Evolutionary conservation across 2,888 invertebrate species (phyloP), one percentile per base, ranked within the genome.

Genomic region (Cataglyphis albicans): DNA sequence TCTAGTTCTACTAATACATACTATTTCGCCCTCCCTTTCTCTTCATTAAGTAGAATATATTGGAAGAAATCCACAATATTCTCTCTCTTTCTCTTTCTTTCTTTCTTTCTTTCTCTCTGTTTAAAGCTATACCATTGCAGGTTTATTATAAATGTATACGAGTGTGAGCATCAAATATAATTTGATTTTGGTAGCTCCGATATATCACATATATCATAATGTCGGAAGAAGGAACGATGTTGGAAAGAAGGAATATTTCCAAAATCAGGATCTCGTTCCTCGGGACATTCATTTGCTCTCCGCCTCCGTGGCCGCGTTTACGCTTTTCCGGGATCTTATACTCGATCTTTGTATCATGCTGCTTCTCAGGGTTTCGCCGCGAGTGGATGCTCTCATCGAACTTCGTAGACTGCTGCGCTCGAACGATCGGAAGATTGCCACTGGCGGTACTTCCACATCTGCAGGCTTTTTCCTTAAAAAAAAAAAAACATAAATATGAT

Each of bases 361-460:
- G 82, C 96, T 97, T 5, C 97, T 96, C 75, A 96, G 95, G 2
- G 96, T 95, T 93, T 97, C 97, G 0, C 97, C 97, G 21, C 97
- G 95, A 29, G 96, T 95, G 0, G 96, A 96, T 0, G 96, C 96
- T 78, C 96, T 95, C 83, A 96, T 94, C 1, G 97, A 96, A 70
- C 96, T 95, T 74, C 95, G 93, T 44, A 94, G 90, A 57, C 94
- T 93, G 52, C 91, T 91, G 29, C 94, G 94, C 0, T 94, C 94
- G 44, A 92, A 91, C 0, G 93, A 90, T 35, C 93, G 88, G 57
- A 88, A 92, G 25, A 92, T 90, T 2, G 85, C 94, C 86, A 85
- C 95, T 91, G 88, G 93, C 1, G 93, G 90, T 7, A 88, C 91
- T 83, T 94, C 93, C 38, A 91, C 93, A 21, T 92, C 94, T 3